phyloP scores from a whole-genome alignment of 2,113 vertebrate species.

The Myanophis thanlyinensis region DNA sequence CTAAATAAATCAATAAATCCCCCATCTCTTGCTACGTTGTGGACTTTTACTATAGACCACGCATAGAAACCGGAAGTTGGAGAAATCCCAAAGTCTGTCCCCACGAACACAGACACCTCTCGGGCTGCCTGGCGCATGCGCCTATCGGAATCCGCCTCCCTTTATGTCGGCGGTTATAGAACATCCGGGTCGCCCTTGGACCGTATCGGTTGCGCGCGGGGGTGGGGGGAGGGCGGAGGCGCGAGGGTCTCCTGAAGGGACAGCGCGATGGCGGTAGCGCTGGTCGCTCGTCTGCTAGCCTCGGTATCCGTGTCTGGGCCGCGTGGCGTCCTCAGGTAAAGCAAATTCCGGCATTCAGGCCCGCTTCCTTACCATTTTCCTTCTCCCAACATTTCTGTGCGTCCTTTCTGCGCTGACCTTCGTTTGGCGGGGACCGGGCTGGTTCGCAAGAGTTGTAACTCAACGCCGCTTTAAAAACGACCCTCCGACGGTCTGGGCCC shows the following conservation, averaged over 20 bases:
- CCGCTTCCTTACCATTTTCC: not conserved
- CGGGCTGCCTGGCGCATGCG: not conserved
- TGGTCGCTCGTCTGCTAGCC: not conserved
- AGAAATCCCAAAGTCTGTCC: not conserved
- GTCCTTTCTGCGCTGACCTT: not conserved
- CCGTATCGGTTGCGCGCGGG: not conserved
- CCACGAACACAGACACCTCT: too few relatives aligned
- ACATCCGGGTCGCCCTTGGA: not conserved
- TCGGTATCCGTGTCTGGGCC: not conserved
- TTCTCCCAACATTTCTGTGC: not conserved
- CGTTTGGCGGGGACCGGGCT: not conserved
- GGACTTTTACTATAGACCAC: not conserved
- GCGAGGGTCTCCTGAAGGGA: not conserved
- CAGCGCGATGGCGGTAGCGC: not conserved
- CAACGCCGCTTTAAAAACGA: not conserved
- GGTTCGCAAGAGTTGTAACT: not conserved
- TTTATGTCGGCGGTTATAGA: not conserved
- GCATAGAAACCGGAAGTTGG: not conserved
- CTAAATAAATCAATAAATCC: not conserved
- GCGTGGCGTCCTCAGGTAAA: conserved; percentile 27
- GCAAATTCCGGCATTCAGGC: not conserved
- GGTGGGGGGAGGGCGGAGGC: not conserved
- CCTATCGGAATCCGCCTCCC: not conserved
- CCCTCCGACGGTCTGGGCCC: not conserved
- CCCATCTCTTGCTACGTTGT: too few relatives aligned